Conservation (phyloP, 1,140 invertebrate species). For the Zaprionus tsacasi region DNA sequence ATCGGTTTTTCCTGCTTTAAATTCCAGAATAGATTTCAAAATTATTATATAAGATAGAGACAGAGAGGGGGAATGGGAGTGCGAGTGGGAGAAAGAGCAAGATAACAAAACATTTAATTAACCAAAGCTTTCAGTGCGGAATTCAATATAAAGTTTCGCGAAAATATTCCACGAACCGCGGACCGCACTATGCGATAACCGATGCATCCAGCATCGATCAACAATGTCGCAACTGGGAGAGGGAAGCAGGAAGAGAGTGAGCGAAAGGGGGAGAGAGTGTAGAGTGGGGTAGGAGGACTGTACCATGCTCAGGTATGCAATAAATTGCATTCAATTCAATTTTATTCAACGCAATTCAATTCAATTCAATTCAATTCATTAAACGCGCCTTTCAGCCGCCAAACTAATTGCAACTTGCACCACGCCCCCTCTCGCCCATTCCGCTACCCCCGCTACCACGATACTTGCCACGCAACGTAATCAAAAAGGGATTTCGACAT, state of each 20-base stretch:
- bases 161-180: background rate
- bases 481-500: conserved; percentile 17
- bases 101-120: conserved; percentile 3
- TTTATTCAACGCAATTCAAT: conserved; percentile 25
- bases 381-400: conserved; percentile 47
- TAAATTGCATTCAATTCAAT: conserved; percentile 4
- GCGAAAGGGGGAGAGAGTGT: background rate
- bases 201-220: background rate
- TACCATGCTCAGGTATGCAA: background rate
- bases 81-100: background rate
- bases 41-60: background rate
- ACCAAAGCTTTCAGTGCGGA: background rate
- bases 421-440: background rate
- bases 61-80: background rate
- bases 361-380: conserved; percentile 61
- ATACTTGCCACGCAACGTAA: conserved; percentile 29
- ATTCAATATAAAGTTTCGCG: background rate
- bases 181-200: background rate
- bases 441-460: background rate
- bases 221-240: background rate
- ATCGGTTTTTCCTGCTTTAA: background rate
- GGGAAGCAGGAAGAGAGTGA: background rate
- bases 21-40: background rate
- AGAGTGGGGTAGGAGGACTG: background rate
- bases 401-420: conserved; percentile 45